phyloP scores from a whole-genome alignment of 2,113 vertebrate genomes.

The Osmerus mordax region DNA sequence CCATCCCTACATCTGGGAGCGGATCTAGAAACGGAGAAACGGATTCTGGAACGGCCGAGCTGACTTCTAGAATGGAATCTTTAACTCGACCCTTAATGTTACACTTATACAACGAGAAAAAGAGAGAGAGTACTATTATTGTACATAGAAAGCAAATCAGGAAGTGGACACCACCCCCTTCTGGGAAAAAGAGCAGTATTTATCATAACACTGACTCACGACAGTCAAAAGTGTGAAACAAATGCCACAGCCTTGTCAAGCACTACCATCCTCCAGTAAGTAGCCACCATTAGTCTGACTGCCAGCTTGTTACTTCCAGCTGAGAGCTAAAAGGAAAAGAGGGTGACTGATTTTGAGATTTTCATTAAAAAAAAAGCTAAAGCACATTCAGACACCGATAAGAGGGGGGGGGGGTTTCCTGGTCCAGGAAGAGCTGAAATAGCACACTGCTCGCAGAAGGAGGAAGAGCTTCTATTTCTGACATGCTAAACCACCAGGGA shows the following conservation, averaged over 20 bases:
- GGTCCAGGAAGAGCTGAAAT: constrained; percentile 75
- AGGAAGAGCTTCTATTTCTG: constrained; percentile 67
- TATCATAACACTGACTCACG: no score
- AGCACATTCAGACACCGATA: constrained; percentile 5
- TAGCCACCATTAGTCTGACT: neutral
- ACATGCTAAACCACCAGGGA: constrained; percentile 46
- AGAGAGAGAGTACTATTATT: neutral
- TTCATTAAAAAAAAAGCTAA: constrained; percentile 20
- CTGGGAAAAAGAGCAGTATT: neutral
- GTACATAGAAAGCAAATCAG: neutral
- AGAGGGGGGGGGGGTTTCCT: constrained; percentile 64
- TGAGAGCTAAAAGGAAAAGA: constrained; percentile 27
- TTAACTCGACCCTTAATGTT: no score
- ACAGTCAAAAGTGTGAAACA: no score
- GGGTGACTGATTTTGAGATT: constrained; percentile 11
- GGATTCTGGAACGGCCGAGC: no score
- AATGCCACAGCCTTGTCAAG: neutral
- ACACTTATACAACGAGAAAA: neutral
- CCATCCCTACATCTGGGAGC: no score
- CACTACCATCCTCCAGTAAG: no score
- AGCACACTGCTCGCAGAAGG: constrained; percentile 60
- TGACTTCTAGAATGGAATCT: no score
- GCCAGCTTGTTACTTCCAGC: neutral
- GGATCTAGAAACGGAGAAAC: no score
- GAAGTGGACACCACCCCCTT: neutral